Evolutionary conservation across 1,140 invertebrate genomes (phyloP).

Genomic region (Macrobrachium rosenbergii): DNA sequence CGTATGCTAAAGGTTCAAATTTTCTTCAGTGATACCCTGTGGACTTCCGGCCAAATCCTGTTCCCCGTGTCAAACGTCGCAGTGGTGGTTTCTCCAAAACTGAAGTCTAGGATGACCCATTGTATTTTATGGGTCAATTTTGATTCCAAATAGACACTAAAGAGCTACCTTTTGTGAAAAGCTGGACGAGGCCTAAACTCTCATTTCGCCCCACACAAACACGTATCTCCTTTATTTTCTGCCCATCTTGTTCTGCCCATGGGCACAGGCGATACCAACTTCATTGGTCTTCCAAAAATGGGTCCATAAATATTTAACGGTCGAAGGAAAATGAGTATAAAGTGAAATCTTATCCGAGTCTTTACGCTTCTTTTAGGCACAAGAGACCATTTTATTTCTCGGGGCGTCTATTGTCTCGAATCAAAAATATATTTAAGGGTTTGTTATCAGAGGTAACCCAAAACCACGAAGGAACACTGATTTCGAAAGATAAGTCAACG

Average conservation of each 20-base stretch:
- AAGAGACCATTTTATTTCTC: slow-evolving; percentile 29
- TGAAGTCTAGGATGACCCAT: no score
- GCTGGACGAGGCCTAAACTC: background rate
- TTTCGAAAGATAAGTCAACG: slow-evolving; percentile 14
- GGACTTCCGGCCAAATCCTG: no score
- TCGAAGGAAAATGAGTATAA: slow-evolving; percentile 15
- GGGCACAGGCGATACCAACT: slow-evolving; percentile 26
- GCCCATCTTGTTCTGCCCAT: background rate
- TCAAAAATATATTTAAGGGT: slow-evolving; percentile 53
- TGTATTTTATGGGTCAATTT: no score
- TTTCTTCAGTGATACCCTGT: no score
- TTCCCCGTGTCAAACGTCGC: no score
- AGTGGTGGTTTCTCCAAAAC: no score
- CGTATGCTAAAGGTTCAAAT: no score
- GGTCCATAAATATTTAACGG: slow-evolving; percentile 33
- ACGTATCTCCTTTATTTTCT: background rate
- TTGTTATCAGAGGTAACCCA: slow-evolving; percentile 56
- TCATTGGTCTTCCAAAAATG: slow-evolving; percentile 29
- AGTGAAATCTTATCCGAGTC: slow-evolving; percentile 33
- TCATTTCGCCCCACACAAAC: background rate
- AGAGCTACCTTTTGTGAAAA: background rate
- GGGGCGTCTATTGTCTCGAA: slow-evolving; percentile 45
- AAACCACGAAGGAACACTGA: slow-evolving; percentile 37
- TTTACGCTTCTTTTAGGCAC: slow-evolving; percentile 32
- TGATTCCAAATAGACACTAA: no score